phyloP scores from a whole-genome alignment of 2,888 invertebrate genomes.

The Drosophila cyrtoloma region DNA sequence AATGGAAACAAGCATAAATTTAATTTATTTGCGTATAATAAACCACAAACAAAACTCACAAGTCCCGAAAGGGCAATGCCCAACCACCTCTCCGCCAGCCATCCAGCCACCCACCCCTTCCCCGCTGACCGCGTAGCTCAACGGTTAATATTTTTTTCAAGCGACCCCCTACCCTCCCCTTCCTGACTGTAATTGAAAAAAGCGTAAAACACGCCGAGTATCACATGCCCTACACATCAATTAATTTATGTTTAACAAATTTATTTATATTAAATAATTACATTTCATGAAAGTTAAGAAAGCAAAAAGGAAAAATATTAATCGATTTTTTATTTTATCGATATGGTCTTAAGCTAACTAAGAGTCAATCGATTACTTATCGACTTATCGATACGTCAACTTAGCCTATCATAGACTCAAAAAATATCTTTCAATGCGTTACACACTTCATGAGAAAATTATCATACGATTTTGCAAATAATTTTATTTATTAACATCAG shows the following conservation, averaged over 20 bases:
- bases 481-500: too few relatives aligned
- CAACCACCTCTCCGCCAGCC: neutral
- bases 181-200: slow-evolving; percentile 21
- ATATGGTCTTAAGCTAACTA: neutral
- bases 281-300: neutral
- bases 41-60: slow-evolving; percentile 72
- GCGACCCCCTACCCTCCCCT: neutral
- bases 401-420: neutral
- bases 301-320: neutral
- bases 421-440: too few relatives aligned
- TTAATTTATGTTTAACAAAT: neutral
- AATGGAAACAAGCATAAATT: slow-evolving; percentile 76
- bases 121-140: slow-evolving; percentile 5
- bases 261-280: neutral
- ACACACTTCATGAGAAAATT: neutral
- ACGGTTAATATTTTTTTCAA: slow-evolving; percentile 41
- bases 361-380: neutral
- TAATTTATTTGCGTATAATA: slow-evolving; percentile 82
- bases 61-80: slow-evolving; percentile 18
- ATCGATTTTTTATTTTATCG: fast-evolving
- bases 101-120: neutral
- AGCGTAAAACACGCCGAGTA: neutral
- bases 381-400: neutral
- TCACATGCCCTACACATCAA: neutral
- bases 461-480: neutral